phyloP scores from a whole-genome alignment of 2,888 invertebrate species.

The Tachina lurida region DNA sequence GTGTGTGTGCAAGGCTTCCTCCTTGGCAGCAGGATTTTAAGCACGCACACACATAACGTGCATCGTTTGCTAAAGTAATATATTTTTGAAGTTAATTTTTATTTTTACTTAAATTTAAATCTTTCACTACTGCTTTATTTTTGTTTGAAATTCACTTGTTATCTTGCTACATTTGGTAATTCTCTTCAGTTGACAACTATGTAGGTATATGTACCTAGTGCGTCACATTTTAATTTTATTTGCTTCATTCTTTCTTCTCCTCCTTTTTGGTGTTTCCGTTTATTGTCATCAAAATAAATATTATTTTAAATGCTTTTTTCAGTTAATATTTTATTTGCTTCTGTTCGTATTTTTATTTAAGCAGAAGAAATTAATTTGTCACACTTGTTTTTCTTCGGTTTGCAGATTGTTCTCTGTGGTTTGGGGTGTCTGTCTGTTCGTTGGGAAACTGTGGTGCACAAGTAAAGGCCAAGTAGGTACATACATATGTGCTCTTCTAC shows the following conservation, averaged over 20 bases:
- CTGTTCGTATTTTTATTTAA: constrained; percentile 27
- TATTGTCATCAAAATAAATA: constrained; percentile 78
- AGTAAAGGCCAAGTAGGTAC: constrained; percentile 36
- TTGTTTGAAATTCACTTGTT: constrained; percentile 41
- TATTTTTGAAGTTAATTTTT: not conserved
- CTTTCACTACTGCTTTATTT: not conserved
- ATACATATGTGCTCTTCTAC: constrained; percentile 10
- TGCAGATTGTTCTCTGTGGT: not conserved
- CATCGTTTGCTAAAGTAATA: not conserved
- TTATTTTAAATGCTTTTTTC: constrained; percentile 74
- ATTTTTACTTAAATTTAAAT: constrained; percentile 22
- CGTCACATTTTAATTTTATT: not conserved
- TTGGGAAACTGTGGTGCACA: not conserved
- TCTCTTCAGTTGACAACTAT: not conserved
- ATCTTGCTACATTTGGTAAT: constrained; percentile 6
- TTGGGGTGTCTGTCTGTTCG: not conserved
- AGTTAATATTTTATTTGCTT: constrained; percentile 29
- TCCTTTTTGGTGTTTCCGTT: constrained; percentile 25
- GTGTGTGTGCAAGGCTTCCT: not conserved
- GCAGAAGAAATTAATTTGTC: constrained; percentile 72
- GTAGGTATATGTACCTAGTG: too few species aligned
- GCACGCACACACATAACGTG: not conserved
- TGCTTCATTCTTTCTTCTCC: not conserved
- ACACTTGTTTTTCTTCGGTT: constrained; percentile 54
- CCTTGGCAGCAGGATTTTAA: not conserved